Percentiles rank a stretch among this genome's conserved stretches.
phyloP scores from a whole-genome alignment of 2,797 vertebrate species.

The Arrhamphus sclerolepis region DNA sequence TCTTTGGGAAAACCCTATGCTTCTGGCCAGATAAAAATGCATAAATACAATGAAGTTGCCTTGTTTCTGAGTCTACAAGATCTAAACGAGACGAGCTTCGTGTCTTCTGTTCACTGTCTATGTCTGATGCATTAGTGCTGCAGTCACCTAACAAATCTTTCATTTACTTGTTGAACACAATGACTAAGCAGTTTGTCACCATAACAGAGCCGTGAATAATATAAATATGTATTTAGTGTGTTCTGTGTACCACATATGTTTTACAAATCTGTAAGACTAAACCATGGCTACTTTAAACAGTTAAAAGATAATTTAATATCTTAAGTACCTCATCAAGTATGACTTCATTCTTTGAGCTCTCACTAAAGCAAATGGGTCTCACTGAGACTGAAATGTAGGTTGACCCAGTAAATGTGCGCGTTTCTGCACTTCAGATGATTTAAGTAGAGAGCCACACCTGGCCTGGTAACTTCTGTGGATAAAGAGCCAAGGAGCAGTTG shows the following conservation, averaged over 20 bases:
- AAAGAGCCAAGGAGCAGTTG: slow-evolving; percentile 16
- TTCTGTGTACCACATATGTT: too few species aligned
- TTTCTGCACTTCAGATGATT: slow-evolving; percentile 23
- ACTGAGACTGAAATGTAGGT: slow-evolving; percentile 44
- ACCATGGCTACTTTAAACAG: not conserved
- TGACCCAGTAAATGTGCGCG: slow-evolving; percentile 35
- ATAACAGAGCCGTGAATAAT: too few species aligned
- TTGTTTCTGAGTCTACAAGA: slow-evolving; percentile 52
- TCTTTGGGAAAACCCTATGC: slow-evolving; percentile 72
- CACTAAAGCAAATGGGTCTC: slow-evolving; percentile 22
- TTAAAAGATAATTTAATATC: not conserved
- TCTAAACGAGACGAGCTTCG: slow-evolving; percentile 48
- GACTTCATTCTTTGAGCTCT: slow-evolving; percentile 19
- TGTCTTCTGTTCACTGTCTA: slow-evolving; percentile 14
- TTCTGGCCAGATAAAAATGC: slow-evolving; percentile 66
- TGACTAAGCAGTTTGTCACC: too few species aligned
- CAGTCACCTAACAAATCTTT: too few species aligned
- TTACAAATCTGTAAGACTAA: too few species aligned
- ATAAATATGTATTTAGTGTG: too few species aligned
- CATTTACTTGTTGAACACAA: too few species aligned
- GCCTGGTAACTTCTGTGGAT: slow-evolving; percentile 4
- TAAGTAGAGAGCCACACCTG: slow-evolving; percentile 14
- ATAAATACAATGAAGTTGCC: slow-evolving; percentile 72
- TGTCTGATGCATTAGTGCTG: not conserved
- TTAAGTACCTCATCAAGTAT: too few species aligned